Base-by-base conservation (phyloP, 2,888 invertebrate species). In the Chaetoderma sp. region DNA sequence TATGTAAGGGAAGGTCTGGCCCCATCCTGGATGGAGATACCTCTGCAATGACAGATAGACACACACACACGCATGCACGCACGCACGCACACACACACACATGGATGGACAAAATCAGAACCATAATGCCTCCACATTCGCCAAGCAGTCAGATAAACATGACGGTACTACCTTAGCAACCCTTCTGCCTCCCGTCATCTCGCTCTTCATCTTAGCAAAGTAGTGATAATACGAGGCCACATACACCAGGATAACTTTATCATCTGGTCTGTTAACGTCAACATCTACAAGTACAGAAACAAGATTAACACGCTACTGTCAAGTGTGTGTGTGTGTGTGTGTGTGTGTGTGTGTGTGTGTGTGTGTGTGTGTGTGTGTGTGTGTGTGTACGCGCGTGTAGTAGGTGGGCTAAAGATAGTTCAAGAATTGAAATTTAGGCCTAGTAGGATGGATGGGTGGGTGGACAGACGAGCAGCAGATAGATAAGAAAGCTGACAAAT, bases 171-270 rank as follows among this genome's bases (percentile, higher is more conserved):
- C 96, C 88, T 98, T 99, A 44, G 97, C 98, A 83, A 99, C 98
- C 84, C 98, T 91, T 79, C 95, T 92, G 33, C 98, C 98, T 77
- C 97, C 97, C 86, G 98, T 98, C 89, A 95, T 94, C 85, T 98
- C 98, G 84, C 95, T 96, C 90, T 98, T 98, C 96, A 98, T 97
- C 77, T 97, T 91, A 49, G 98, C 98, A 89, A 99, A 99, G 63
- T 98, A 97, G 88, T 99, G 98, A 88, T 99, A 99, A 88, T 98
- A 98, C 18, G 96, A 96, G 1, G 98, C 98, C 39, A 99, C 97
- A 86, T 99, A 99, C 25, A 98, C 99, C 89, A 99, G 94, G 84
- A 99, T 95, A 33, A 97, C 97, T 88, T 98, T 98, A 89, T 99
- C 99, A 86, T 98, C 98, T 0, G 98, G 98, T 50, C 95, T 90